phyloP scores from a whole-genome alignment of 1,140 invertebrate genomes.

The Penaeus vannamei region DNA sequence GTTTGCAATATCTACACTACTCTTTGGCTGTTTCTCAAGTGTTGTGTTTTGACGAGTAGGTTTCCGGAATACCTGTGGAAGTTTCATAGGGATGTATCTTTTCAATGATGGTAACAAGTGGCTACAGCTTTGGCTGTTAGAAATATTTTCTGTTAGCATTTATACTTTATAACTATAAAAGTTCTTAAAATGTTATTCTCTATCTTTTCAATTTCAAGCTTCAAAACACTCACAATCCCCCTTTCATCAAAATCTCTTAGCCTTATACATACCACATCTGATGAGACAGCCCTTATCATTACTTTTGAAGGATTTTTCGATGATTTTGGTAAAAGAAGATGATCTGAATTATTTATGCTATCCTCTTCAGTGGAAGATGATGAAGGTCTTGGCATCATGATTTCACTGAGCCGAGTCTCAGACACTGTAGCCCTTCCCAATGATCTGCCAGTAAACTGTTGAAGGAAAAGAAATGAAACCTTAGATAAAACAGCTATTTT shows the following conservation, averaged over 20 bases:
- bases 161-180: too few relatives aligned
- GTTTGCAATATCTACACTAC: conserved; percentile 4
- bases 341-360: conserved; percentile 15
- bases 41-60: conserved; percentile 27
- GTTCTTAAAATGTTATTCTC: too few relatives aligned
- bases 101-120: neutral
- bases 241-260: too few relatives aligned
- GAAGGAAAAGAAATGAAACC: neutral
- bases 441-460: neutral
- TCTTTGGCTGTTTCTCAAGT: conserved; percentile 4
- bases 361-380: conserved; percentile 36
- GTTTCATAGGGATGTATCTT: neutral
- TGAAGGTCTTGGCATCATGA: neutral
- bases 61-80: conserved; percentile 52
- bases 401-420: conserved; percentile 13
- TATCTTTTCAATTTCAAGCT: too few relatives aligned
- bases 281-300: too few relatives aligned
- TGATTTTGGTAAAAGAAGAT: conserved; percentile 4
- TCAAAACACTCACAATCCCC: too few relatives aligned
- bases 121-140: neutral
- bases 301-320: neutral
- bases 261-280: too few relatives aligned
- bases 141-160: too few relatives aligned
- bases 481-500: neutral
- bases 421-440: neutral